Evolutionary conservation across 2,113 vertebrate species (phyloP).

Genomic region (Cyprinus carpio): DNA sequence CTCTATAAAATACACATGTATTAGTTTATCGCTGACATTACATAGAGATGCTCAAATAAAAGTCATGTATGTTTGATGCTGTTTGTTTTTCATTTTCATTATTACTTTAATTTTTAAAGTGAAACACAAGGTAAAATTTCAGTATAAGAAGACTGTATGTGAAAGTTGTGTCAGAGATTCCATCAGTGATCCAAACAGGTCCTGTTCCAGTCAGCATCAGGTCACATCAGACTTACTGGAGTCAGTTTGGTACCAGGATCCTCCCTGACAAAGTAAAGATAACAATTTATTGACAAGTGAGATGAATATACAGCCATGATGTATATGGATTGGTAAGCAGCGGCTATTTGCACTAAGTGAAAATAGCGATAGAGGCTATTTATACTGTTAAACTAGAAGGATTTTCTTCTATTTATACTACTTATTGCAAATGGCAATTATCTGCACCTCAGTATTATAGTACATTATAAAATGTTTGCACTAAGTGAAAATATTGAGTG

Average conservation of each 20-base stretch:
- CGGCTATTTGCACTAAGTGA: background rate
- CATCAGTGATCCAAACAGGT: background rate
- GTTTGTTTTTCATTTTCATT: background rate
- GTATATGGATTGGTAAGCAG: background rate
- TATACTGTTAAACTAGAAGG: too few species aligned
- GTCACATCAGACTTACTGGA: background rate
- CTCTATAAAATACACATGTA: background rate
- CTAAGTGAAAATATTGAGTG: too few species aligned
- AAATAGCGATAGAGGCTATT: too few species aligned
- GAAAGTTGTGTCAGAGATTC: background rate
- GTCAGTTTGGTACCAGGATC: conserved; percentile 48
- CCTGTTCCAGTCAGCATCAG: background rate
- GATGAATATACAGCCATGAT: background rate
- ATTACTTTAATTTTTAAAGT: background rate
- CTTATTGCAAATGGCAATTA: too few species aligned
- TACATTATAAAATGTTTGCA: too few species aligned
- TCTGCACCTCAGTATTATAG: too few species aligned
- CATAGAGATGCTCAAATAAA: background rate
- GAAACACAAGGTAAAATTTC: background rate
- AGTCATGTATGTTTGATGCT: background rate
- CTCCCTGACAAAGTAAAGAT: conserved; percentile 39
- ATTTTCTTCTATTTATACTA: too few species aligned
- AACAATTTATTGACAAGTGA: background rate
- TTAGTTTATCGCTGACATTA: background rate
- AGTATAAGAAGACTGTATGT: background rate